Evolutionary conservation across 2,888 invertebrate species (phyloP), one percentile per base, ranked within the genome.

Genomic region (Habrosyne pyritoides): DNA sequence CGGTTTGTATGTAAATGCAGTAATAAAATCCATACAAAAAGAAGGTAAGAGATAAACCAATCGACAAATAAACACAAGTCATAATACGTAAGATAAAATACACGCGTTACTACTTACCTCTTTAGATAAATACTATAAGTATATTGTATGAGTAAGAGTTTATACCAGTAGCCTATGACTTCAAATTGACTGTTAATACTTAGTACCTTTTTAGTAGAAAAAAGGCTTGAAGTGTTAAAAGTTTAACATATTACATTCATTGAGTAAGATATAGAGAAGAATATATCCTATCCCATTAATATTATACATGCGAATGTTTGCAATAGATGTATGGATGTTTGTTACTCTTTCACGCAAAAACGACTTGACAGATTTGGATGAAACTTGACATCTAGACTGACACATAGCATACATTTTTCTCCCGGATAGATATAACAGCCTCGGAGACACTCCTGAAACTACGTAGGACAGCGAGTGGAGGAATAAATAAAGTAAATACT

Each of bases 21-120:
- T 58, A 59, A 55, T 59, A 57, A 55, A 62, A 62, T 55, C 56
- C 42, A 49, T 57, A 64, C 55, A 57, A 66, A 62, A 60, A 54
- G 57, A 55, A 56, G 42, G 33, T 48, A 49, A 60, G 51, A 53
- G 62, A 57, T 54, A 54, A 54, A 53, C 52, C 56, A 56, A 67
- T 64, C 56, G 55, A 50, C 54, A 49, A 52, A 36, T 30, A 47
- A 54, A 30, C 36, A 10, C n/a, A 24, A n/a, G 28, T 48, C 21
- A 52, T 50, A 30, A 28, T 50, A 18, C 4, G 14, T 3, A 18
- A 8, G 30, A 5, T 28, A 10, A 10, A 2, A 21, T 2, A 21
- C 10, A 10, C 10, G 10, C 21, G 10, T 47, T 2, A 21, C 14
- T 49, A 24, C 21, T 21, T 26, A n/a, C 26, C 10, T 49, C 26